A percentile compares a stretch with the other conserved stretches of the same genome.
Evolutionary conservation across 92 coral and sea anemone genomes (phyloP).

Genomic region (Siderastrea radians): DNA sequence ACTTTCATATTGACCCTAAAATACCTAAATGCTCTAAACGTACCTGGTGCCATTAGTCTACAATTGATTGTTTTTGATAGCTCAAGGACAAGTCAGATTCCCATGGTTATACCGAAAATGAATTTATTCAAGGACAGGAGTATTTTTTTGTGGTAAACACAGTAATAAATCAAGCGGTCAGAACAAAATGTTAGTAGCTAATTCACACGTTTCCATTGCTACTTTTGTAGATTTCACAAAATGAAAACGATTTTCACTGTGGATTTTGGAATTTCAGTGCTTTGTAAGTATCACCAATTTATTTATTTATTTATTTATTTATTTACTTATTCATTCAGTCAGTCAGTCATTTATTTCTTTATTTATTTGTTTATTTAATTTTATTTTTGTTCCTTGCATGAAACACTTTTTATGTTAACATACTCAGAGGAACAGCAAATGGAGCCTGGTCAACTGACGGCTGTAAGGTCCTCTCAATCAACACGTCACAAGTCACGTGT

Average conservation of each 20-base stretch:
- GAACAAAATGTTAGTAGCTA: not conserved
- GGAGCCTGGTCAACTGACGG: conserved; percentile 48
- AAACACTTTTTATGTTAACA: not conserved
- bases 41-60: too few species aligned
- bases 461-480: conserved; percentile 3
- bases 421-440: not conserved
- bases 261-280: conserved; percentile 45
- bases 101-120: too few species aligned
- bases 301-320: not conserved
- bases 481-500: conserved; percentile 24
- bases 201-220: not conserved
- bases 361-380: not conserved
- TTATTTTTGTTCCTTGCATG: not conserved
- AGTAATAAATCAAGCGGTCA: not conserved
- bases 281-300: conserved; percentile 6
- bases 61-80: too few species aligned
- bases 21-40: too few species aligned
- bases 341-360: not conserved
- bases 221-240: not conserved
- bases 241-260: not conserved
- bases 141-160: not conserved
- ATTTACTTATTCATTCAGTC: not conserved
- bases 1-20: too few species aligned
- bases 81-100: too few species aligned
- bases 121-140: too few species aligned